Conservation (phyloP, 2,888 invertebrate genomes). For the Apamea anceps region DNA sequence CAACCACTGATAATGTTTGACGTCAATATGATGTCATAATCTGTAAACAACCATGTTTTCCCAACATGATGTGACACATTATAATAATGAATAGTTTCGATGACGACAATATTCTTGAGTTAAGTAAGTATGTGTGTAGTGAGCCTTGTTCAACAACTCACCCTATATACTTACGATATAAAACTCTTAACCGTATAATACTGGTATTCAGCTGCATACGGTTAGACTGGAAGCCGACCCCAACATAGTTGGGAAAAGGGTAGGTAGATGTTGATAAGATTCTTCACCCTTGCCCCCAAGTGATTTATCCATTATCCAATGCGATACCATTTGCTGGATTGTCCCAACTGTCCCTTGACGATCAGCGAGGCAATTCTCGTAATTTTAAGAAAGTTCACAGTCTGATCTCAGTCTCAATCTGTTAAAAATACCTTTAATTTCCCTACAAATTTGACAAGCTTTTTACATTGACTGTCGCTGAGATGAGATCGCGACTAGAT, state of each 20-base stretch:
- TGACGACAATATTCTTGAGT: background rate
- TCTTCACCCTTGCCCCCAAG: background rate
- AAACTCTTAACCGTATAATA: background rate
- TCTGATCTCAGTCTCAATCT: too few species aligned
- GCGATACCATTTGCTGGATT: background rate
- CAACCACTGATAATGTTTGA: slow-evolving; percentile 45
- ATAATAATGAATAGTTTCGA: slow-evolving; percentile 30
- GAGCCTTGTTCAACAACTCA: background rate
- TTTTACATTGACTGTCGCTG: too few species aligned
- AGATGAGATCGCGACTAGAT: too few species aligned
- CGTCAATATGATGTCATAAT: slow-evolving; percentile 52
- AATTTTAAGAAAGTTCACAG: too few species aligned
- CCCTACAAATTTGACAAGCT: too few species aligned
- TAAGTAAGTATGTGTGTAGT: background rate
- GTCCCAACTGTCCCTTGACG: background rate
- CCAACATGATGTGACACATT: slow-evolving; percentile 9
- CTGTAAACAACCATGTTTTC: slow-evolving; percentile 25
- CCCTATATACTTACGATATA: background rate
- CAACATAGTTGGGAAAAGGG: too few species aligned
- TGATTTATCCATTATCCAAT: background rate
- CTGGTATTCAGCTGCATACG: too few species aligned
- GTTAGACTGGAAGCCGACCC: too few species aligned
- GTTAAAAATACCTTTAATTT: too few species aligned
- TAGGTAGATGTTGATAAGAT: background rate
- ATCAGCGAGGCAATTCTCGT: background rate